Evolutionary conservation across 2,888 invertebrate species (phyloP).

Genomic region (Tubulanus polymorphus): DNA sequence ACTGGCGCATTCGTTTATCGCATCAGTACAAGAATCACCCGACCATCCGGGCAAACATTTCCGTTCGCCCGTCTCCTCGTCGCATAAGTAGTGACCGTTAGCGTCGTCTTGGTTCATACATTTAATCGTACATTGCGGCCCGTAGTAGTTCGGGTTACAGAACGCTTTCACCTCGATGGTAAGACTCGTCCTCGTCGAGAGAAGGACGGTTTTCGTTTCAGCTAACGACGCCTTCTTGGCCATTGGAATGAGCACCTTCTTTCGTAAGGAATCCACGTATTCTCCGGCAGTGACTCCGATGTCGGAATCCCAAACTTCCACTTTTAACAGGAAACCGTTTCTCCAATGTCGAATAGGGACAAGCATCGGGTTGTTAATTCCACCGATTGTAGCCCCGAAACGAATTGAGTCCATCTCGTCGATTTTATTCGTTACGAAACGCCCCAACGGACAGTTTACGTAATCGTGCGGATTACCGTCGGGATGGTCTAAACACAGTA

Average conservation of each 20-base stretch:
- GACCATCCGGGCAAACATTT: constrained; percentile 27
- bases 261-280: too few species aligned
- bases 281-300: too few species aligned
- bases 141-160: constrained; percentile 53
- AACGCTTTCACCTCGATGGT: constrained; percentile 39
- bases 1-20: constrained; percentile 87
- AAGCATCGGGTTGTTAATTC: constrained; percentile 26
- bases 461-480: too few species aligned
- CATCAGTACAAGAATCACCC: constrained; percentile 51
- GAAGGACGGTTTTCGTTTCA: background rate
- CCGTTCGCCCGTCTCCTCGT: constrained; percentile 59
- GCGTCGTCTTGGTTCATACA: constrained; percentile 62
- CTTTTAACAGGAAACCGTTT: too few species aligned
- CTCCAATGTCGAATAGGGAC: too few species aligned
- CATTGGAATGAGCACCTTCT: too few species aligned
- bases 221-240: too few species aligned
- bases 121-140: constrained; percentile 38
- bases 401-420: constrained; percentile 25
- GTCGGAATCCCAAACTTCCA: too few species aligned
- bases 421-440: constrained; percentile 22
- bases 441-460: constrained; percentile 28
- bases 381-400: constrained; percentile 26
- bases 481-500: background rate
- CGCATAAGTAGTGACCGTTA: constrained; percentile 82
- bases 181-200: constrained; percentile 26